These are phyloP conservation scores for Frankliniella fusca DNA, from an alignment of 2,888 invertebrate genomes.

Conservation along the genomic window DNA sequence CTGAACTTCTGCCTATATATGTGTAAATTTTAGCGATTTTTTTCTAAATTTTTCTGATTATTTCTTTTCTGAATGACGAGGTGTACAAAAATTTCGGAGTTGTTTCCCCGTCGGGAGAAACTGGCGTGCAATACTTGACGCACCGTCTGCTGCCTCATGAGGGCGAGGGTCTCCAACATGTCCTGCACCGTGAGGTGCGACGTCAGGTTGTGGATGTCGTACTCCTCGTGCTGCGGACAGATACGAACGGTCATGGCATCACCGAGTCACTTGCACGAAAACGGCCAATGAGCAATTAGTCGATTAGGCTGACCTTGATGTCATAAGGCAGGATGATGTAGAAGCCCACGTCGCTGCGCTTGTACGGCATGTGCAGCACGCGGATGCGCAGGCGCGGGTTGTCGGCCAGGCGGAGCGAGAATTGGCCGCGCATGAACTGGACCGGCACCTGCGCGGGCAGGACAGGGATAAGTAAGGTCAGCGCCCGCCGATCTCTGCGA, in stretches of 20 bases:
- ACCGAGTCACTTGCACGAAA: background rate
- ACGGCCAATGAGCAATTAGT: background rate
- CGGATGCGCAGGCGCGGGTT: constrained; percentile 44
- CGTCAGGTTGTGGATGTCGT: constrained; percentile 43
- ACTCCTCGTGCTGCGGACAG: constrained; percentile 37
- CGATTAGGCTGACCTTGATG: constrained; percentile 36
- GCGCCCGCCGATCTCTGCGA: too few species aligned
- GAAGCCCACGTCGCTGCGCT: constrained; percentile 47
- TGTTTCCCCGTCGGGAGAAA: too few species aligned
- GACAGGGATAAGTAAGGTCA: too few species aligned
- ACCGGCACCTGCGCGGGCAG: constrained; percentile 40
- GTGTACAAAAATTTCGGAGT: too few species aligned
- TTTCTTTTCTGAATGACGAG: too few species aligned
- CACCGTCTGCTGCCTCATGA: constrained; percentile 41
- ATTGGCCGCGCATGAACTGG: constrained; percentile 44
- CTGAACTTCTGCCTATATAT: too few species aligned
- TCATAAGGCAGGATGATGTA: constrained; percentile 49
- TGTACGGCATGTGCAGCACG: constrained; percentile 49
- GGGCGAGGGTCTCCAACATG: constrained; percentile 40
- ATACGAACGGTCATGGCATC: background rate
- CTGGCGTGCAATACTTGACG: background rate
- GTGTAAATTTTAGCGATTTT: too few species aligned
- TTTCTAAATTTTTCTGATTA: too few species aligned
- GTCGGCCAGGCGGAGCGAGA: constrained; percentile 46
- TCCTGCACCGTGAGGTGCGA: constrained; percentile 41